These are phyloP conservation scores for Zaprionus tsacasi DNA, from an alignment of 1,140 invertebrate species.

Conservation along the genomic window DNA sequence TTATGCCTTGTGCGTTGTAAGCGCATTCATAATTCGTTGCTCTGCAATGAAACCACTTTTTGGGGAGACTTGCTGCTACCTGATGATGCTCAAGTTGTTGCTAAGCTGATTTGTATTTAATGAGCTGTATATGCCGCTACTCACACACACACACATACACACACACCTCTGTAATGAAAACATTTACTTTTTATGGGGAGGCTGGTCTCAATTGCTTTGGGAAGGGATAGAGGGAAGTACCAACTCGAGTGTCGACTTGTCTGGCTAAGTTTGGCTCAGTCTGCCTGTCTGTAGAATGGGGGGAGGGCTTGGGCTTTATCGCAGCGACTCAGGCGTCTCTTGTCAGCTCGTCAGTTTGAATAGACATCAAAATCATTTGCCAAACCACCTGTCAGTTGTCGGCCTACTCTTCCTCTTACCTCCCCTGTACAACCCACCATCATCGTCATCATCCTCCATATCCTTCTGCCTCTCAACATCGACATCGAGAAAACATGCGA, in stretches of 20 bases:
- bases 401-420: no score
- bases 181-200: constrained; percentile 57
- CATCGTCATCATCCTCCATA: neutral
- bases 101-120: constrained; percentile 81
- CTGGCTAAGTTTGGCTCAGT: constrained; percentile 7
- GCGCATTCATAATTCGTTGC: constrained; percentile 3
- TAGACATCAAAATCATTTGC: constrained; percentile 53
- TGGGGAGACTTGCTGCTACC: neutral
- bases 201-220: constrained; percentile 17
- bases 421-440: neutral
- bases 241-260: constrained; percentile 27
- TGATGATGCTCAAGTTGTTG: constrained; percentile 45
- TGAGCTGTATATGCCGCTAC: constrained; percentile 62
- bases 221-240: neutral
- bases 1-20: neutral
- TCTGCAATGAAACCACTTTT: neutral
- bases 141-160: constrained; percentile 24
- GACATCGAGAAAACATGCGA: constrained; percentile 50
- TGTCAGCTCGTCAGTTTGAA: constrained; percentile 49
- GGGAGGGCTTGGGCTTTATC: constrained; percentile 35
- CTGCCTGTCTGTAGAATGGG: neutral
- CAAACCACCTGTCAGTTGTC: constrained; percentile 68
- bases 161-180: constrained; percentile 64
- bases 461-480: constrained; percentile 24
- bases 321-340: constrained; percentile 27